Evolutionary conservation across 1,140 invertebrate genomes (phyloP).

Genomic region (Choristoneura fumiferana): DNA sequence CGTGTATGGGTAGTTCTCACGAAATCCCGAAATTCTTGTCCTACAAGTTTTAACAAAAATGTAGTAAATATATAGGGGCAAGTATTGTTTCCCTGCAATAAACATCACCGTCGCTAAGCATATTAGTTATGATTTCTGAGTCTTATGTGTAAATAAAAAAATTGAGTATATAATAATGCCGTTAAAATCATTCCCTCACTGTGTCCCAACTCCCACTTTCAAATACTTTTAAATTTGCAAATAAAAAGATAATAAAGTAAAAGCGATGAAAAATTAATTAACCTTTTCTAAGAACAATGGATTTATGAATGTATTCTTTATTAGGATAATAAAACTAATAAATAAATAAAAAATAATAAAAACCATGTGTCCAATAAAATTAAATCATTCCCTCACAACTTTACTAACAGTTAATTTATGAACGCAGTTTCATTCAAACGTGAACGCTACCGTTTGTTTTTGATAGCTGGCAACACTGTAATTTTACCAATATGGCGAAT

Average conservation of each 20-base stretch:
- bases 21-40: background rate
- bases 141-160: background rate
- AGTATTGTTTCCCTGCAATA: background rate
- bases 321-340: slow-evolving; percentile 24
- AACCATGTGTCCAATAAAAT: slow-evolving; percentile 25
- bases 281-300: slow-evolving; percentile 20
- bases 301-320: slow-evolving; percentile 20
- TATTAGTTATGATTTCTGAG: background rate
- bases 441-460: slow-evolving; percentile 30
- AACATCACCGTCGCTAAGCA: background rate
- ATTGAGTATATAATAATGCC: background rate
- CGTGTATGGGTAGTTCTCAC: background rate
- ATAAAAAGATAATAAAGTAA: slow-evolving; percentile 26
- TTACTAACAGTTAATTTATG: slow-evolving; percentile 30
- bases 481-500: slow-evolving; percentile 30
- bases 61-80: background rate
- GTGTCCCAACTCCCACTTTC: slow-evolving; percentile 29
- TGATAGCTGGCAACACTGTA: slow-evolving; percentile 26
- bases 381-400: slow-evolving; percentile 33
- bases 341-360: slow-evolving; percentile 22
- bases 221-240: slow-evolving; percentile 27
- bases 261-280: slow-evolving; percentile 20
- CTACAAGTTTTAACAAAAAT: background rate
- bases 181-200: slow-evolving; percentile 28
- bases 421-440: slow-evolving; percentile 28